phyloP scores from a whole-genome alignment of 2,797 vertebrate species.

The Lemur catta region DNA sequence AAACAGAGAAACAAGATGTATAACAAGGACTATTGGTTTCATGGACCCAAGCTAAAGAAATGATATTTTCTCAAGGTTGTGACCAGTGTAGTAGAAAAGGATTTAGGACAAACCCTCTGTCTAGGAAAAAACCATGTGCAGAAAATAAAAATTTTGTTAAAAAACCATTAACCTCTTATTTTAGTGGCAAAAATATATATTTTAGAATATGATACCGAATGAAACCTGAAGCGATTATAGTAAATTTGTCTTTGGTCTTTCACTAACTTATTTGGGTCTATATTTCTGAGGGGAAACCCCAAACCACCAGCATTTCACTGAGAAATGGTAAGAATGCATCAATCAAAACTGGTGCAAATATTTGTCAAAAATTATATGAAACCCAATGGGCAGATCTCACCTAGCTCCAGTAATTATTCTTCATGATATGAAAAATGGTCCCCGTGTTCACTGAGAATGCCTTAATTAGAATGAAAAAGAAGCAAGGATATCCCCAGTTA shows the following conservation, averaged over 20 bases:
- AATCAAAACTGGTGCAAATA: slow-evolving; percentile 2
- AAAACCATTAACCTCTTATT: not conserved
- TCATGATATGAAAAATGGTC: not conserved
- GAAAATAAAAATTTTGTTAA: not conserved
- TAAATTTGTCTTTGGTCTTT: not conserved
- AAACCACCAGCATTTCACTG: not conserved
- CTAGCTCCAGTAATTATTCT: slow-evolving; percentile 23
- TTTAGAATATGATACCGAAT: not conserved
- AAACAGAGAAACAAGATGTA: not conserved
- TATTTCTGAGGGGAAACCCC: not conserved
- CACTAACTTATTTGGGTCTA: not conserved
- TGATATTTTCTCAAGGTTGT: not conserved
- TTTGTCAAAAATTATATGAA: slow-evolving; percentile 18
- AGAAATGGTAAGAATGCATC: not conserved
- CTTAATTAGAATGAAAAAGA: slow-evolving; percentile 46
- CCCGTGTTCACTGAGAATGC: not conserved
- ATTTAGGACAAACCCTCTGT: not conserved
- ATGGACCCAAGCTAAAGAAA: not conserved
- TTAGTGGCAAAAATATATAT: not conserved
- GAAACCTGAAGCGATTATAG: not conserved
- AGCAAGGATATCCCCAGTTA: not conserved
- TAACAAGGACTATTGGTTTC: not conserved
- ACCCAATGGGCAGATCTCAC: not conserved
- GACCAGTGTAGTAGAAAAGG: not conserved
- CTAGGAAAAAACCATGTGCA: not conserved